Base-by-base conservation (phyloP, 2,888 invertebrate genomes). In the Tholera decimalis region DNA sequence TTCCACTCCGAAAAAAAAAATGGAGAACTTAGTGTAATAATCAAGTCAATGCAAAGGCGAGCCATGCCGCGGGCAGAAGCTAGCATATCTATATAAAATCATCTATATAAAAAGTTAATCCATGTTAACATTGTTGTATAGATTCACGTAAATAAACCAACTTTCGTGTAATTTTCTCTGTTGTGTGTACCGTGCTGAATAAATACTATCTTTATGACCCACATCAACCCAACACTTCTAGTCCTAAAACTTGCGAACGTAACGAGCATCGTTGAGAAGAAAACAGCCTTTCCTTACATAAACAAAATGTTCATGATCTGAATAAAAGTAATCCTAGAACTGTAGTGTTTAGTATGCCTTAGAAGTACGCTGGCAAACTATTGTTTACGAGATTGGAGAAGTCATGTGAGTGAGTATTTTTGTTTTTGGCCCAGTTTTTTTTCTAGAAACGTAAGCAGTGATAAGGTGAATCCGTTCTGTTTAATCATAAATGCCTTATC, bases 281-380 rank as follows among this genome's bases (percentile, higher is more conserved):
- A 65, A 70, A 72, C 47, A 20, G 47, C 58, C 41, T 39, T 49
- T 43, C 46, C 62, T 39, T 49, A 70, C 72, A 69, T 74, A 82
- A 80, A 83, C 73, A 77, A 73, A 62, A 50, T 55, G 59, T 63
- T 69, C 73, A 72, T 75, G 74, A 68, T 68, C 72, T 59, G 75
- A 80, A 79, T 81, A 74, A 74, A 71, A 74, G 51, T 61, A 50
- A 53, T 54, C 18, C 37, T 56, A 18, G 43, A 13, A 33, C 13
- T n/a, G 26, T 57, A 28, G 30, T 54, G 30, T 56, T 55, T 50
- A 46, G 41, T 61, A 60, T 44, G 35, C 53, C 20, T 37, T 4
- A 15, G 22, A 5, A 33, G 62, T 39, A 7, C 22, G 4, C 18
- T 37, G 9, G 24, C 15, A 37, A 62, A 46, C 53, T 46, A 37